phyloP scores from a whole-genome alignment of 2,113 vertebrate genomes.

The Chionodraco myersi region DNA sequence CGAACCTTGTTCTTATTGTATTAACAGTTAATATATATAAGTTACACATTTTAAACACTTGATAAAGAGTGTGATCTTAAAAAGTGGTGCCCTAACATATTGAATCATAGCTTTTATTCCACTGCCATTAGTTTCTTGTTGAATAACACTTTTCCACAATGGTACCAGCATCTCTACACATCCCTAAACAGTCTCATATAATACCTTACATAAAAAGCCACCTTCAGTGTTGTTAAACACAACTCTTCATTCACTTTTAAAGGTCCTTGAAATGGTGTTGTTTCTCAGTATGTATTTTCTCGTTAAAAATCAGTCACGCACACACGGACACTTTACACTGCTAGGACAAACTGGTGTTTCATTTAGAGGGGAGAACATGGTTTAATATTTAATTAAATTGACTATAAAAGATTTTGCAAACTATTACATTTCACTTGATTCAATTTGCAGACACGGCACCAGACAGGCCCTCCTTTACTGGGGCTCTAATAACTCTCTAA shows the following conservation, averaged over 20 bases:
- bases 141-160: neutral
- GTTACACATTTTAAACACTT: too few species aligned
- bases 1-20: too few species aligned
- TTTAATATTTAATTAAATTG: constrained; percentile 30
- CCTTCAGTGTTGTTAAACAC: constrained; percentile 7
- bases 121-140: neutral
- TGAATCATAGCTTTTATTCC: neutral
- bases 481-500: constrained; percentile 14
- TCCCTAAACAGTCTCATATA: neutral
- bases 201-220: neutral
- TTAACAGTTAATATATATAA: too few species aligned
- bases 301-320: constrained; percentile 18
- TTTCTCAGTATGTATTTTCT: neutral
- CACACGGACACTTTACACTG: neutral
- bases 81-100: neutral
- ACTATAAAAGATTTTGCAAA: constrained; percentile 33
- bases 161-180: neutral
- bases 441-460: constrained; percentile 27
- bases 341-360: neutral
- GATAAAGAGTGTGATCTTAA: too few species aligned
- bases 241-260: neutral
- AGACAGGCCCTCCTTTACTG: neutral
- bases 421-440: constrained; percentile 30
- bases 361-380: constrained; percentile 5
- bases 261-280: neutral